Evolutionary conservation across 2,113 vertebrate species (phyloP), one percentile per base, ranked within the genome.

Genomic region (Crotalus helleri): DNA sequence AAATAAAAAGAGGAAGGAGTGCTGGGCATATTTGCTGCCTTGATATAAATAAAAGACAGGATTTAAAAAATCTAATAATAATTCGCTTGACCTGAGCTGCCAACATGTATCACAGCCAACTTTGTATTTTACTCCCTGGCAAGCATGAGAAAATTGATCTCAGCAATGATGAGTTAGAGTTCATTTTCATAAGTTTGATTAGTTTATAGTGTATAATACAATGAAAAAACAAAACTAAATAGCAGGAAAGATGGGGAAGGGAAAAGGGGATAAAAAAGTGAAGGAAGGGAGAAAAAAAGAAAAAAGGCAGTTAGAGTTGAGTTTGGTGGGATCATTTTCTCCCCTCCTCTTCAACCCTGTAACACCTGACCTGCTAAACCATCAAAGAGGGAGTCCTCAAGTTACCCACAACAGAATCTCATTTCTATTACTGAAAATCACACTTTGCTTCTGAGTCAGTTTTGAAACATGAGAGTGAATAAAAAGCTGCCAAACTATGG

Each of bases 371-470:
- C 26, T 58, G 86, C 87, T 93, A 55, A 69, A 69, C 46, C 0
- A 0, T 39, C 29, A 85, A 93, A 44, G 33, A 87, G 19, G 1
- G 46, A 53, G 21, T 89, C 24, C 44, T 61, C 33, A 69, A 26
- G 86, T 4, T 74, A 90, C 24, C 4, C 61, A 81, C 91, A 33
- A 53, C 55, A 90, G 46, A 85, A 59, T 23, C 61, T 17, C 19
- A 21, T 0, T 0, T 2, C 0, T 89, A 89, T 91, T 26, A 55
- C 59, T n/a, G 1, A 24, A 24, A 59, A 91, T 90, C 87, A 8
- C 19, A 13, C 26, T 17, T 2, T 24, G 55, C 5, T 54, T 74
- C 87, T 4, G 54, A 5, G 33, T 24, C 10, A 0, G 0, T 74
- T 92, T 69, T 17, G 89, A 88, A 57, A 6, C 0, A 0, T 0